Conservation (phyloP, 1,140 invertebrate species). For the Phymastichus coffea region DNA sequence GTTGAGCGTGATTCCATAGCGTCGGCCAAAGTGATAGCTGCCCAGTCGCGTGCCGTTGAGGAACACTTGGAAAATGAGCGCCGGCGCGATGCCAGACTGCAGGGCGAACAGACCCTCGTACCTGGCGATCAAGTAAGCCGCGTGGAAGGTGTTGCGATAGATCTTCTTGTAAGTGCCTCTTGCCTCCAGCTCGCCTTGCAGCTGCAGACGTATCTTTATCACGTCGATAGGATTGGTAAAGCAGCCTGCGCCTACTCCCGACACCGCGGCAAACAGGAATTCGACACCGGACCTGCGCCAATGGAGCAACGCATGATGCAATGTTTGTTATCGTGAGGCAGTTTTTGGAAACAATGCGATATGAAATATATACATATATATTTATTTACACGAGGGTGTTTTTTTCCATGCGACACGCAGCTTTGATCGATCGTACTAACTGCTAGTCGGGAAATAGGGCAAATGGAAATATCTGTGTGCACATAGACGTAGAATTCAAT, state of each 20-base stretch:
- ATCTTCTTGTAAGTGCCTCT: conserved; percentile 64
- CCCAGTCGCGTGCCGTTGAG: conserved; percentile 75
- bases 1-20: conserved; percentile 69
- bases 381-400: too few species aligned
- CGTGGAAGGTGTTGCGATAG: conserved; percentile 70
- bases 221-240: conserved; percentile 82
- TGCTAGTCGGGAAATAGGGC: too few species aligned
- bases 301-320: too few species aligned
- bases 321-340: too few species aligned
- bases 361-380: too few species aligned
- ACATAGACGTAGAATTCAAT: too few species aligned
- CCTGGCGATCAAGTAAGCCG: conserved; percentile 65
- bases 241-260: conserved; percentile 65
- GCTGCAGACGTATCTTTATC: conserved; percentile 87
- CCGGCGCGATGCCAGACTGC: conserved; percentile 87
- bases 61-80: conserved; percentile 71
- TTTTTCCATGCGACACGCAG: too few species aligned
- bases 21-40: conserved; percentile 72
- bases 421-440: too few species aligned
- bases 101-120: conserved; percentile 72
- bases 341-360: too few species aligned
- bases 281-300: conserved; percentile 53
- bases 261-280: conserved; percentile 62
- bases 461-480: too few species aligned
- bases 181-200: conserved; percentile 82